phyloP scores from a whole-genome alignment of 2,888 invertebrate genomes.

The Leptinotarsa peninsularis region DNA sequence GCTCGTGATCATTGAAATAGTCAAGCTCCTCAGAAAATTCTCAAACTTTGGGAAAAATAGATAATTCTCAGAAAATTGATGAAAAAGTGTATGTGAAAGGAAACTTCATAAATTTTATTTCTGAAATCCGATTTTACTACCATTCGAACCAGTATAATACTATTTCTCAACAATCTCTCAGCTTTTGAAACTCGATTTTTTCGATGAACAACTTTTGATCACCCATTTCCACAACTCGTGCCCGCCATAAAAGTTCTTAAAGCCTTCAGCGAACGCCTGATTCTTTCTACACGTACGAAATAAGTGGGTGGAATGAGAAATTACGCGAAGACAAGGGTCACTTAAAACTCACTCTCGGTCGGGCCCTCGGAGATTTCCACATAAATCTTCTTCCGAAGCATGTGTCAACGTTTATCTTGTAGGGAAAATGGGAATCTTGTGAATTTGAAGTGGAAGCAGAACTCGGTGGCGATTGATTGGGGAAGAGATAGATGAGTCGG shows the following conservation, averaged over 20 bases:
- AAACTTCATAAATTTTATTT: too few relatives aligned
- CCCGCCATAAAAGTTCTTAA: not conserved
- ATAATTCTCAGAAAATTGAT: too few relatives aligned
- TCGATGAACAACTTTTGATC: not conserved
- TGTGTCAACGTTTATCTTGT: slow-evolving; percentile 16
- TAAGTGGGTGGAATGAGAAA: slow-evolving; percentile 6
- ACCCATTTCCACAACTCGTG: not conserved
- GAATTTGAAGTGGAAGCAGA: not conserved
- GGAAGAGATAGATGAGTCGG: not conserved
- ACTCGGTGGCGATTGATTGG: not conserved
- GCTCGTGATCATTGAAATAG: too few relatives aligned
- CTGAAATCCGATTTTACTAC: too few relatives aligned
- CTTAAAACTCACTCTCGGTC: slow-evolving; percentile 9
- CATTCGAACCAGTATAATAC: too few relatives aligned
- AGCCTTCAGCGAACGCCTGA: not conserved
- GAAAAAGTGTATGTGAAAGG: too few relatives aligned
- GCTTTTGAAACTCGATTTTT: not conserved
- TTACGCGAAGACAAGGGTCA: slow-evolving; percentile 17
- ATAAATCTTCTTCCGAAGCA: slow-evolving; percentile 12
- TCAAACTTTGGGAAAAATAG: too few relatives aligned
- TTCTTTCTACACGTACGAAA: not conserved
- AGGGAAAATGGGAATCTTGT: not conserved
- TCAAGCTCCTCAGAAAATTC: too few relatives aligned
- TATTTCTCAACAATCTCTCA: too few relatives aligned
- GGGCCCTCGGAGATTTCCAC: not conserved